phyloP scores from a whole-genome alignment of 2,797 vertebrate genomes.

The Balearica regulorum region DNA sequence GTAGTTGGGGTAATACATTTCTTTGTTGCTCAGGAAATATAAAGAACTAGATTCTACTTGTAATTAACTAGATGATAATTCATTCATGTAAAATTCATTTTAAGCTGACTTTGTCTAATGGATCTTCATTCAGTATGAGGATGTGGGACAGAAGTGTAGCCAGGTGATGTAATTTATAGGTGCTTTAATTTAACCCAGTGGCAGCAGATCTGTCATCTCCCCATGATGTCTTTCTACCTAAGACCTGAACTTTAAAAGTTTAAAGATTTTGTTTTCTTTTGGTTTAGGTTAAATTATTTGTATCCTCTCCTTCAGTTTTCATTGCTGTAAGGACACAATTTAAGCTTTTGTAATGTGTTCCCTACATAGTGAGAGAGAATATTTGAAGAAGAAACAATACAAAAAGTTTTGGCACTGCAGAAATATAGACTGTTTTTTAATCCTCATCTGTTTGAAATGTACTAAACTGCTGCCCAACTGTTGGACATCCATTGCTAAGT shows the following conservation, averaged over 20 bases:
- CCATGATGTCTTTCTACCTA: background rate
- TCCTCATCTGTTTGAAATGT: background rate
- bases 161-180: constrained; percentile 47
- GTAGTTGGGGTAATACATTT: background rate
- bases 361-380: background rate
- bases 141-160: background rate
- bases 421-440: background rate
- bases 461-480: background rate
- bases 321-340: background rate
- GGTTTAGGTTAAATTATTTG: background rate
- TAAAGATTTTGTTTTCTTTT: background rate
- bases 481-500: background rate
- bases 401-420: background rate
- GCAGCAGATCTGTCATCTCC: constrained; percentile 33
- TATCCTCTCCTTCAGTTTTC: background rate
- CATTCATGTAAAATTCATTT: constrained; percentile 47
- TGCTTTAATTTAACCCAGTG: constrained; percentile 11
- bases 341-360: background rate
- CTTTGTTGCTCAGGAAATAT: constrained; percentile 2
- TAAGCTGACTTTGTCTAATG: constrained; percentile 39
- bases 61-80: constrained; percentile 37
- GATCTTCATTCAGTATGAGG: background rate
- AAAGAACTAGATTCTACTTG: background rate
- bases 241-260: constrained; percentile 3
- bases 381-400: background rate